A percentile compares a stretch with the other conserved stretches of the same genome.
phyloP scores from a whole-genome alignment of 2,797 vertebrate genomes.

The Cirrhinus mrigala region DNA sequence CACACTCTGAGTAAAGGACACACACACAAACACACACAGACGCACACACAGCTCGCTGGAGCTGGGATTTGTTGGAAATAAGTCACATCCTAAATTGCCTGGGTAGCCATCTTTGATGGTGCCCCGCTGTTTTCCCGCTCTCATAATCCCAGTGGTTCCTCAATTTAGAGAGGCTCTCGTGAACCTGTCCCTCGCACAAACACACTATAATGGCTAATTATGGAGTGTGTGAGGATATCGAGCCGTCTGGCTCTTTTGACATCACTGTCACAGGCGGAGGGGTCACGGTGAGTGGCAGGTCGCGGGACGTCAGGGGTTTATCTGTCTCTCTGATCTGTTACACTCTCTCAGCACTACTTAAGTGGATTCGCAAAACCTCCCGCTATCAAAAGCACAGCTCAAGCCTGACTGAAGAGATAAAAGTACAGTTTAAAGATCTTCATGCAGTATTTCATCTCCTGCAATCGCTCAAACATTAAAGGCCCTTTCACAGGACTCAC shows the following conservation, averaged over 20 bases:
- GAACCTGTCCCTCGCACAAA: slow-evolving; percentile 80
- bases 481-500: neutral
- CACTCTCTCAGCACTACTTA: slow-evolving; percentile 44
- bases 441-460: neutral
- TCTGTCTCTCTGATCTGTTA: slow-evolving; percentile 70
- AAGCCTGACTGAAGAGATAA: slow-evolving; percentile 22
- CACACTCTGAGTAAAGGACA: slow-evolving; percentile 60
- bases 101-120: slow-evolving; percentile 81
- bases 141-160: slow-evolving; percentile 79
- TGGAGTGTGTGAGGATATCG: slow-evolving; percentile 76
- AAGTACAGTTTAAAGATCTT: slow-evolving; percentile 28
- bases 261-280: slow-evolving; percentile 71
- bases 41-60: slow-evolving; percentile 68
- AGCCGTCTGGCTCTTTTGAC: slow-evolving; percentile 65
- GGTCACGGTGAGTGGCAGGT: slow-evolving; percentile 63
- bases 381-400: slow-evolving; percentile 40
- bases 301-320: slow-evolving; percentile 69
- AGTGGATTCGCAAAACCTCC: slow-evolving; percentile 31
- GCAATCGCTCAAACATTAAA: neutral
- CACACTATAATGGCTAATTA: slow-evolving; percentile 85
- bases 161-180: slow-evolving; percentile 78
- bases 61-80: slow-evolving; percentile 78
- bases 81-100: slow-evolving; percentile 85
- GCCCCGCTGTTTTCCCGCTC: slow-evolving; percentile 80
- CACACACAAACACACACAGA: slow-evolving; percentile 34